These are phyloP conservation scores for Globodera rostochiensis DNA, from an alignment of 1,140 invertebrate species.

Conservation along the genomic window DNA sequence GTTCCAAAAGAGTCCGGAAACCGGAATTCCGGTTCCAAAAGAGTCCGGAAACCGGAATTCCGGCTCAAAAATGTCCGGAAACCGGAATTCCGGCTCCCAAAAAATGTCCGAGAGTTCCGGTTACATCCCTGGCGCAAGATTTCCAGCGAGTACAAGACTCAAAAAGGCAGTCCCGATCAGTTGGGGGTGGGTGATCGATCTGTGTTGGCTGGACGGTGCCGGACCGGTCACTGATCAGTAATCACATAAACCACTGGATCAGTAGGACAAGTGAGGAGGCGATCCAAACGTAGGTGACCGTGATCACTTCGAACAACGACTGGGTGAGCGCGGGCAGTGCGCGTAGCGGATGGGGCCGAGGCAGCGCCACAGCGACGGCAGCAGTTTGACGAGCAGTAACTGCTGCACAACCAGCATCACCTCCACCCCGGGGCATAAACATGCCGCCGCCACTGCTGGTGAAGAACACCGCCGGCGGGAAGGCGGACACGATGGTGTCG, in stretches of 20 bases:
- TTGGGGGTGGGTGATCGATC: no score
- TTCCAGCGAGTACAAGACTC: no score
- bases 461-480: neutral
- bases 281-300: conserved; percentile 12
- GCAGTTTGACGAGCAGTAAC: neutral
- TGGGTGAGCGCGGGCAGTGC: conserved; percentile 3
- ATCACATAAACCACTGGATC: conserved; percentile 11
- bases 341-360: neutral
- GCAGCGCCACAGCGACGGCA: neutral
- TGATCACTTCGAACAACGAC: neutral
- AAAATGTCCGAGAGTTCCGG: no score
- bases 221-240: neutral
- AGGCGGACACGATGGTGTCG: no score
- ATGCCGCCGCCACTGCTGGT: neutral
- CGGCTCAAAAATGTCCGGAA: no score
- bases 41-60: no score
- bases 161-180: no score
- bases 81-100: no score
- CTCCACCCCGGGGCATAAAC: neutral
- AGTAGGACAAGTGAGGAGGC: conserved; percentile 11
- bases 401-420: neutral
- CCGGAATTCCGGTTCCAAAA: no score
- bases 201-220: no score
- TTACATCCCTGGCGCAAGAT: no score
- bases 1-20: no score